These are phyloP conservation scores for Silurus aristotelis DNA, from an alignment of 2,797 vertebrate species.

Conservation along the genomic window DNA sequence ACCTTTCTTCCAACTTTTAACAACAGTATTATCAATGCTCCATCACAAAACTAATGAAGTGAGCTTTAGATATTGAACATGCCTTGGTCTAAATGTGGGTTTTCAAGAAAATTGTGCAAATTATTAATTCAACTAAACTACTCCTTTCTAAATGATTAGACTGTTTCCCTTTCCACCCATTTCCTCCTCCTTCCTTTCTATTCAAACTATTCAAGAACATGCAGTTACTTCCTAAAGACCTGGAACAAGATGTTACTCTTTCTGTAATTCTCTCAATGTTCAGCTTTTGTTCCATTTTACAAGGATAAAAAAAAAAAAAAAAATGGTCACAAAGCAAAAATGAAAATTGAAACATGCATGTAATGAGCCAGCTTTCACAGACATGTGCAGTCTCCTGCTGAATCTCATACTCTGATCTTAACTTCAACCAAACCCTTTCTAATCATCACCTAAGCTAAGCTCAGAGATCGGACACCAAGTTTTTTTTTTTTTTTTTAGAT, in stretches of 20 bases:
- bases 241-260: slow-evolving; percentile 4
- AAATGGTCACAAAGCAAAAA: slow-evolving; percentile 45
- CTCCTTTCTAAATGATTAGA: neutral
- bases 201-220: neutral
- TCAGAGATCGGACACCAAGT: neutral
- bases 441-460: neutral
- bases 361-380: slow-evolving; percentile 49
- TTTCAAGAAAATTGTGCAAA: neutral
- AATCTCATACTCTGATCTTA: slow-evolving; percentile 1
- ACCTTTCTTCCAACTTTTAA: neutral
- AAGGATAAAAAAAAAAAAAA: neutral
- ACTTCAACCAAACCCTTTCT: slow-evolving; percentile 14
- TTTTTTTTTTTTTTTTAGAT: neutral
- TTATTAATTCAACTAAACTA: neutral
- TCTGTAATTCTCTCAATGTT: neutral
- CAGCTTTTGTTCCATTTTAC: slow-evolving; percentile 31
- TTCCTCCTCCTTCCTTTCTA: too few species aligned
- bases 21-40: neutral
- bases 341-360: slow-evolving; percentile 17
- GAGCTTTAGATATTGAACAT: neutral
- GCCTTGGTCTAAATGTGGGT: neutral
- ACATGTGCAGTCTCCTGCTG: slow-evolving; percentile 43
- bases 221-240: neutral
- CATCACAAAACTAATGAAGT: neutral
- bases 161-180: too few species aligned